These are phyloP conservation scores for Polyommatus iphigenia DNA, from an alignment of 2,888 invertebrate species.

Conservation along the genomic window DNA sequence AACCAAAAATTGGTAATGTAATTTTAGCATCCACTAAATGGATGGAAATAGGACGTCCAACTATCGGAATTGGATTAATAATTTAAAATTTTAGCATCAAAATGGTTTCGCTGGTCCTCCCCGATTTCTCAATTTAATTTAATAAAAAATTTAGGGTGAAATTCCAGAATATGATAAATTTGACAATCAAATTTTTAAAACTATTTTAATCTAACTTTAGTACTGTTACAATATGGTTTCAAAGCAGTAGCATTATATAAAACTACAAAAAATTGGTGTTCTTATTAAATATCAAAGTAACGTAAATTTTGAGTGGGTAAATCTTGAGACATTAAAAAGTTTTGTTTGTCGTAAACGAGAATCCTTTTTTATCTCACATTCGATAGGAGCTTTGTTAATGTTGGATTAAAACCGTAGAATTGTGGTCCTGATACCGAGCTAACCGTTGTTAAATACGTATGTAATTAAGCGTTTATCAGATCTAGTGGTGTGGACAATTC, in stretches of 20 bases:
- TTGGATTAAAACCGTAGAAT: neutral
- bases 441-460: constrained; percentile 1
- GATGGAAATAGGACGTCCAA: neutral
- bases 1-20: constrained; percentile 7
- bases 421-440: neutral
- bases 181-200: too few relatives aligned
- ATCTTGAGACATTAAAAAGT: too few relatives aligned
- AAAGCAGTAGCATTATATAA: too few relatives aligned
- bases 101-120: neutral
- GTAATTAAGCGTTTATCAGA: neutral
- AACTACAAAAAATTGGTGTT: too few relatives aligned
- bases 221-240: too few relatives aligned
- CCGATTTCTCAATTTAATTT: neutral
- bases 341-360: too few relatives aligned
- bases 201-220: too few relatives aligned
- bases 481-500: constrained; percentile 11
- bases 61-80: neutral
- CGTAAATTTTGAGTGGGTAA: too few relatives aligned
- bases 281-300: too few relatives aligned
- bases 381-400: neutral
- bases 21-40: neutral
- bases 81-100: constrained; percentile 4
- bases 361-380: neutral
- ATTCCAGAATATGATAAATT: neutral
- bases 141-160: neutral